Evolutionary conservation across 2,888 invertebrate species (phyloP), one percentile per base, ranked within the genome.

Genomic region (Silvanus unidentatus): DNA sequence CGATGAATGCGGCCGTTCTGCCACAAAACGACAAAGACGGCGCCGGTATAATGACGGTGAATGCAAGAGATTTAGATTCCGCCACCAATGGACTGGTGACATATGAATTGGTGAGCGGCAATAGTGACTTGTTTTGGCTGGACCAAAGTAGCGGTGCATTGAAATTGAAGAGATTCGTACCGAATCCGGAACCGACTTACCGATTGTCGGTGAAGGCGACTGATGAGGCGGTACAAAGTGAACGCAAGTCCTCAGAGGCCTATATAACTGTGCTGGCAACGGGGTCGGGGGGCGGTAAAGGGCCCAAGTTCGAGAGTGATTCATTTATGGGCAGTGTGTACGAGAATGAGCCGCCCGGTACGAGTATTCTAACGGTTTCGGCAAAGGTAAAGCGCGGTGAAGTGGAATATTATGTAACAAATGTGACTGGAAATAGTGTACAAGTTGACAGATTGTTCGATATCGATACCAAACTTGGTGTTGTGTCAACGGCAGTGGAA

Each of bases 81-180:
- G 90, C 90, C 52, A 88, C 89, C 13, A 96, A 96, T 71, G 95
- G 95, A 12, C 73, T 88, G 50, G 92, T 97, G 14, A 91, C 92
- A 1, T 95, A 95, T 68, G 92, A 92, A 70, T 75, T 94, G 44
- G 81, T 88, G 13, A 83, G 82, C 50, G 88, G 87, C 15, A 84
- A 85, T 58, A 79, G 78, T 53, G 89, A 91, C 53, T 72, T 88
- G 49, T 93, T 94, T 66, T 78, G 81, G 49, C 73, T 94, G 44
- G 87, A 94, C 68, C 81, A 92, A 43, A 86, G 82, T 62, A 84
- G 84, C 10, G 93, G 93, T 4, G 79, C 82, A 9, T 75, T 91
- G 47, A 80, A 79, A 14, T 70, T 88, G 48, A 78, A 79, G 16
- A 79, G 79, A 56, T 74, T 81, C 3, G 71, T 77, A 4, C 72